Percentiles rank a stretch among this genome's conserved stretches.
These are phyloP conservation scores for Leptocoma aspasia DNA, from an alignment of 2,113 vertebrate genomes.

Conservation along the genomic window DNA sequence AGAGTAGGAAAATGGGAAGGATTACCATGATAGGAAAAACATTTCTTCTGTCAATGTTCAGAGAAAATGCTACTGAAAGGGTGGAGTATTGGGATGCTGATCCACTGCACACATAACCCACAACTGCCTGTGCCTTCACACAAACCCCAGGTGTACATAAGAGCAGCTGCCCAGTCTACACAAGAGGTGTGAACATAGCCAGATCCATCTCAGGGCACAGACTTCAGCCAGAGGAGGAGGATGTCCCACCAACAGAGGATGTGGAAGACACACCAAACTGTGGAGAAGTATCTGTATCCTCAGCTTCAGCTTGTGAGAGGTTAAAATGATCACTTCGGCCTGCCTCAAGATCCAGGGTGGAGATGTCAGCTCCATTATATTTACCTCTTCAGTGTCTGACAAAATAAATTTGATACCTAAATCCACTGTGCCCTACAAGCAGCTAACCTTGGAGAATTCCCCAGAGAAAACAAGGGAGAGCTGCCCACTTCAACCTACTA, in stretches of 20 bases:
- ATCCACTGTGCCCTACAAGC: background rate
- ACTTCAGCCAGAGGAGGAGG: background rate
- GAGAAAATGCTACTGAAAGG: background rate
- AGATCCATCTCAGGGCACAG: background rate
- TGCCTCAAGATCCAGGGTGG: fast-evolving
- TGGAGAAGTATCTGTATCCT: background rate
- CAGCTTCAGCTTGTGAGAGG: background rate
- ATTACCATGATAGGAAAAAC: background rate
- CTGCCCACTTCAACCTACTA: background rate
- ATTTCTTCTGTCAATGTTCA: background rate
- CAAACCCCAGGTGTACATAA: background rate
- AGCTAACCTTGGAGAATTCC: background rate
- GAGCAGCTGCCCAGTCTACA: background rate
- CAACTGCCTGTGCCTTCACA: background rate
- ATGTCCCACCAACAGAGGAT: background rate
- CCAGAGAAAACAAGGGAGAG: background rate
- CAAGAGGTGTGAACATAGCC: background rate
- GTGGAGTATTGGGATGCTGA: background rate
- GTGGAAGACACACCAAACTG: background rate
- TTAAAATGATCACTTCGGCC: background rate
- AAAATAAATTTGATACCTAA: background rate
- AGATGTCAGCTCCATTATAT: background rate
- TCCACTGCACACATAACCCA: background rate
- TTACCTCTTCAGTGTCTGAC: background rate
- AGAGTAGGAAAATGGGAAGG: background rate